Evolutionary conservation across 1,140 invertebrate genomes (phyloP).

Genomic region (Solenopsis invicta): DNA sequence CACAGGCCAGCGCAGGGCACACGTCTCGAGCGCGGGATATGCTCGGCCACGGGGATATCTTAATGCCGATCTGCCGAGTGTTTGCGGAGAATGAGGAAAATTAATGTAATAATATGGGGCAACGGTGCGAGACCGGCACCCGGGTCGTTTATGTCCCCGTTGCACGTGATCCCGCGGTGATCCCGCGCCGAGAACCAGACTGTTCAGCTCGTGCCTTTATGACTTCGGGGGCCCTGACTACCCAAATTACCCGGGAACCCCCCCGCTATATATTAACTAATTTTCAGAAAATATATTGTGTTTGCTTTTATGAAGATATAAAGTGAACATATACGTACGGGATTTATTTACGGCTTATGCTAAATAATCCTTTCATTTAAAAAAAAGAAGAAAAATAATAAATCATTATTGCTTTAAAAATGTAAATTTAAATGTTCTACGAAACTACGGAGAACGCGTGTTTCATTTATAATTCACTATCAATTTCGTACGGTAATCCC

Average conservation of each 20-base stretch:
- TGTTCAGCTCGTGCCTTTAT: slow-evolving; percentile 45
- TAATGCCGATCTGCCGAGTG: slow-evolving; percentile 54
- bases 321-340: not conserved
- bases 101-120: slow-evolving; percentile 63
- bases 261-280: slow-evolving; percentile 41
- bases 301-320: slow-evolving; percentile 8
- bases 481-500: not conserved
- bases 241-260: slow-evolving; percentile 9
- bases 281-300: slow-evolving; percentile 31
- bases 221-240: slow-evolving; percentile 7
- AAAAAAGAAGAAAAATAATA: not conserved
- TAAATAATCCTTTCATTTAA: not conserved
- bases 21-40: not conserved
- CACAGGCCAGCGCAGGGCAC: not conserved
- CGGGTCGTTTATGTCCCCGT: slow-evolving; percentile 51
- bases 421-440: not conserved
- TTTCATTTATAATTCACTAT: not conserved
- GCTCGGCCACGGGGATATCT: slow-evolving; percentile 39
- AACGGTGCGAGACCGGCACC: slow-evolving; percentile 11
- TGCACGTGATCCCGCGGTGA: slow-evolving; percentile 55
- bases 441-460: not conserved
- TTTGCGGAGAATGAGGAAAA: slow-evolving; percentile 54
- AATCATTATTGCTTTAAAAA: not conserved
- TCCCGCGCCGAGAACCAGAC: slow-evolving; percentile 10
- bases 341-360: not conserved